Conservation (phyloP, 1,140 invertebrate genomes). For the Latrodectus geometricus region DNA sequence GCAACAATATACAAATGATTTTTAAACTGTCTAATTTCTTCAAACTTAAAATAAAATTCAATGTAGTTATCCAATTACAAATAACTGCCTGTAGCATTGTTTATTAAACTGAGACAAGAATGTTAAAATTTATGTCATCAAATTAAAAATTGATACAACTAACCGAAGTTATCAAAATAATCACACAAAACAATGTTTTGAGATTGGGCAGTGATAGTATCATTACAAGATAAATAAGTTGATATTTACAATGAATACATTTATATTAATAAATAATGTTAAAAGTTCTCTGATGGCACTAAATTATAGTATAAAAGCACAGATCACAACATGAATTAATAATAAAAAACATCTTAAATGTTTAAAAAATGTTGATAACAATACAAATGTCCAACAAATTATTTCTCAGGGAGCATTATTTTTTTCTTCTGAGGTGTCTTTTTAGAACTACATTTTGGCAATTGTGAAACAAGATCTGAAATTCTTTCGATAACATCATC, state of each 20-base stretch:
- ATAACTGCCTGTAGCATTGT: too few species aligned
- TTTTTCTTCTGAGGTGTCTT: constrained; percentile 52
- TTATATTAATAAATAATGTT: not conserved
- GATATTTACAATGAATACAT: not conserved
- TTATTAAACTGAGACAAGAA: too few species aligned
- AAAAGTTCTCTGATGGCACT: constrained; percentile 30
- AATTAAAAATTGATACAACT: too few species aligned
- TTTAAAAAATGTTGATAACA: constrained; percentile 8
- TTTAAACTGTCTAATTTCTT: too few species aligned
- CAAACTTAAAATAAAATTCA: too few species aligned
- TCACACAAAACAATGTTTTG: too few species aligned
- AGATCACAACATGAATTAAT: constrained; percentile 19
- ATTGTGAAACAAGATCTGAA: constrained; percentile 41
- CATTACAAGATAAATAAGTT: too few species aligned
- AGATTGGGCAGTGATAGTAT: too few species aligned
- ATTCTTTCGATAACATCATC: constrained; percentile 49
- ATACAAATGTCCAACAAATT: not conserved
- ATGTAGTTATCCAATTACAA: too few species aligned
- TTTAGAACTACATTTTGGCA: constrained; percentile 20
- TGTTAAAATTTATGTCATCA: too few species aligned
- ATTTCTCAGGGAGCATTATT: constrained; percentile 25
- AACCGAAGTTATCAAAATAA: too few species aligned
- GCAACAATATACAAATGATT: too few species aligned
- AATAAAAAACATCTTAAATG: constrained; percentile 5
- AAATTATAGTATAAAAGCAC: constrained; percentile 2